phyloP scores from a whole-genome alignment of 2,113 vertebrate species.

The Gopherus evgoodei region DNA sequence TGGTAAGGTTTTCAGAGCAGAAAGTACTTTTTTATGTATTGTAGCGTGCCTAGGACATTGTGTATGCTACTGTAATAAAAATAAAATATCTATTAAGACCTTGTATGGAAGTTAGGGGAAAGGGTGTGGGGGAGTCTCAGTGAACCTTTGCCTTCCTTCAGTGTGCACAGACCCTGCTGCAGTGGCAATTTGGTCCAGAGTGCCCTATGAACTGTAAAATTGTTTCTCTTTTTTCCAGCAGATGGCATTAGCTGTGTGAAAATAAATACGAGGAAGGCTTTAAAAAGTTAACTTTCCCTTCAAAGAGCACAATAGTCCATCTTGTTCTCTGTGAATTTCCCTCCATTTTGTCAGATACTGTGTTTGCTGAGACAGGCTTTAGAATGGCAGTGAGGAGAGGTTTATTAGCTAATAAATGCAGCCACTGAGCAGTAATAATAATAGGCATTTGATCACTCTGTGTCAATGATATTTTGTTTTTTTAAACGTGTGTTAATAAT shows the following conservation, averaged over 20 bases:
- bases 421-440: background rate
- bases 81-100: background rate
- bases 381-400: background rate
- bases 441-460: background rate
- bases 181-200: background rate
- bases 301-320: accelerated
- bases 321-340: accelerated
- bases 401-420: background rate
- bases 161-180: background rate
- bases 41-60: background rate
- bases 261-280: background rate
- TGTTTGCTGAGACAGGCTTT: accelerated
- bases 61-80: background rate
- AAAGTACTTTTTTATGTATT: background rate
- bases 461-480: background rate
- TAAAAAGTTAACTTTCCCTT: accelerated
- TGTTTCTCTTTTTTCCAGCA: background rate
- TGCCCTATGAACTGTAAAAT: background rate
- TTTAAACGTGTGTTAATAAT: background rate
- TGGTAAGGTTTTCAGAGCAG: background rate
- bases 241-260: background rate
- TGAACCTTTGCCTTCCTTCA: background rate
- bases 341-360: background rate
- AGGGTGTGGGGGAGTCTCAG: background rate
- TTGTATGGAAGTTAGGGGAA: background rate